These are phyloP conservation scores for Macquaria ambigua DNA, from an alignment of 2,113 vertebrate species.

Conservation along the genomic window DNA sequence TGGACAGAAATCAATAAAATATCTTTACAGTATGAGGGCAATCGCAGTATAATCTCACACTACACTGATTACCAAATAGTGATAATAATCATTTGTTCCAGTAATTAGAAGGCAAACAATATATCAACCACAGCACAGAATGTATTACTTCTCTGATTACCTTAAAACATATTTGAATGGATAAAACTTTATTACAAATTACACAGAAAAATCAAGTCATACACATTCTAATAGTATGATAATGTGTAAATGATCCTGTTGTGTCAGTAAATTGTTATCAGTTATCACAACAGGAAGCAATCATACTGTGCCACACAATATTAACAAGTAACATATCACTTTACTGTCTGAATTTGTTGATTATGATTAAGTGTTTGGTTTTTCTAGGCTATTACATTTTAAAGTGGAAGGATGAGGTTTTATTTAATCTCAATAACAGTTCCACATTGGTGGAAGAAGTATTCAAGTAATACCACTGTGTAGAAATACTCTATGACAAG, in stretches of 20 bases:
- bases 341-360: neutral
- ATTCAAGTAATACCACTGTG: no score
- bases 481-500: no score
- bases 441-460: neutral
- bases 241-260: neutral
- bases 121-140: neutral
- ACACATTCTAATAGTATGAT: neutral
- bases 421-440: neutral
- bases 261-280: neutral
- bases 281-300: neutral
- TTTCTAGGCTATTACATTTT: neutral
- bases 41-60: constrained; percentile 19
- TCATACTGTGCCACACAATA: neutral
- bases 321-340: no score
- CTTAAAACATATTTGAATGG: neutral
- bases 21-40: constrained; percentile 25
- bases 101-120: constrained; percentile 23
- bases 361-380: neutral
- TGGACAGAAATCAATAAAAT: neutral
- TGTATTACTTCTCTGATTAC: neutral
- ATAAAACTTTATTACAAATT: neutral
- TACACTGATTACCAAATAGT: constrained; percentile 2
- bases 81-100: constrained; percentile 3
- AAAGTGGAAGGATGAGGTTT: neutral
- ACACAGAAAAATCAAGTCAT: neutral